A percentile compares a stretch with the other conserved stretches of the same genome.
Evolutionary conservation across 1,140 invertebrate species (phyloP).

Genomic region (Trachymyrmex cornetzi): DNA sequence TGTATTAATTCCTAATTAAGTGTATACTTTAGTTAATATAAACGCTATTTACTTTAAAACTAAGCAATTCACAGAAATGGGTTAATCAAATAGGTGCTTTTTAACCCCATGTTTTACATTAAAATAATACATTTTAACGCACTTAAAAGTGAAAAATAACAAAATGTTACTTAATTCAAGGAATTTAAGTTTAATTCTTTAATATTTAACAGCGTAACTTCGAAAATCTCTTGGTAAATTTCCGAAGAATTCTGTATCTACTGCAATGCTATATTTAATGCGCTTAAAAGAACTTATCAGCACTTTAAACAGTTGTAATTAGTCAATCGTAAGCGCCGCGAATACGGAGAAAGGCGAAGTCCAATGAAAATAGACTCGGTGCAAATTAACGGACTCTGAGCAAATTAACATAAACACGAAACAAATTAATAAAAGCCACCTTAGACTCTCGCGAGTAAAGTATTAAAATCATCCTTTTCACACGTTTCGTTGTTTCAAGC

Average conservation of each 20-base stretch:
- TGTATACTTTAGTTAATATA: no score
- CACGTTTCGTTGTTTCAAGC: slow-evolving; percentile 41
- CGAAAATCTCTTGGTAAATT: not conserved
- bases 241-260: not conserved
- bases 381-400: slow-evolving; percentile 26
- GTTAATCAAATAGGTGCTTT: no score
- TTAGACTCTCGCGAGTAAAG: slow-evolving; percentile 11
- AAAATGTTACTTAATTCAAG: no score
- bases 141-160: no score
- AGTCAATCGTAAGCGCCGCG: not conserved
- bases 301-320: slow-evolving; percentile 11
- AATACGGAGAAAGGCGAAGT: not conserved
- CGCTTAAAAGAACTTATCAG: not conserved
- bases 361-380: slow-evolving; percentile 23
- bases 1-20: no score
- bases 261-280: not conserved
- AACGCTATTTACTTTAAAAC: no score
- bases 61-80: no score
- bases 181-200: no score
- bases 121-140: no score
- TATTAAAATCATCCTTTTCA: slow-evolving; percentile 38
- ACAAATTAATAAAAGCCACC: slow-evolving; percentile 53
- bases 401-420: slow-evolving; percentile 51
- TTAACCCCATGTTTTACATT: no score
- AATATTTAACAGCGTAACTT: not conserved